Evolutionary conservation across 2,888 invertebrate genomes (phyloP).

Genomic region (Alloplasta piceator): DNA sequence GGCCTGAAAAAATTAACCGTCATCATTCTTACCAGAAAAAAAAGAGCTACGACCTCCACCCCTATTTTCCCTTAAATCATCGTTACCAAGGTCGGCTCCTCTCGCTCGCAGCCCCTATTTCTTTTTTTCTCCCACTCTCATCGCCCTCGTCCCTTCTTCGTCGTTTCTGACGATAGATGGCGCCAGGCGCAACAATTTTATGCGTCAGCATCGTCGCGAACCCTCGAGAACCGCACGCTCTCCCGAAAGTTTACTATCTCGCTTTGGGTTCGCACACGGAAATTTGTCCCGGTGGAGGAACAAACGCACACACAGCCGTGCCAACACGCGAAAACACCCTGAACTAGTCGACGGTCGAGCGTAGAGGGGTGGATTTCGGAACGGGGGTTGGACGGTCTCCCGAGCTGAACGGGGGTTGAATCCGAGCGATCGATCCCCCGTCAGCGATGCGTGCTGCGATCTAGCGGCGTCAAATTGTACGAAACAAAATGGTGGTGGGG

Average conservation of each 20-base stretch:
- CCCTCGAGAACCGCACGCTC: not conserved
- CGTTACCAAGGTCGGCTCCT: conserved; percentile 56
- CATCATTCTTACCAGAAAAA: not conserved
- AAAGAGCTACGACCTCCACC: not conserved
- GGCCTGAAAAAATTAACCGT: conserved; percentile 1
- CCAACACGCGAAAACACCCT: conserved; percentile 2
- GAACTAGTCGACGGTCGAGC: not conserved
- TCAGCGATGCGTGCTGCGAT: conserved; percentile 74
- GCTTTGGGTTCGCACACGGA: conserved; percentile 5
- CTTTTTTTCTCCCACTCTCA: conserved; percentile 2
- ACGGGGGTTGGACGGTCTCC: too few species aligned
- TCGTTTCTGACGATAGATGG: conserved; percentile 50
- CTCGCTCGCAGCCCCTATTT: not conserved
- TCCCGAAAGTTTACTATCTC: conserved; percentile 4
- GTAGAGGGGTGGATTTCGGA: too few species aligned
- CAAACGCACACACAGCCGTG: conserved; percentile 3
- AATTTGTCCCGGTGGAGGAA: not conserved
- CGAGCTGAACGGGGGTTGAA: too few species aligned
- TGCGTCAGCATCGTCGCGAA: conserved; percentile 31
- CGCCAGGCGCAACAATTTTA: conserved; percentile 51
- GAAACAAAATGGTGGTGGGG: conserved; percentile 35
- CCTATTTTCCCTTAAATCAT: conserved; percentile 34
- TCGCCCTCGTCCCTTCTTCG: too few species aligned
- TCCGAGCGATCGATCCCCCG: conserved; percentile 74
- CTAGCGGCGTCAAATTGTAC: conserved; percentile 74